These are phyloP conservation scores for Stigmatopora argus DNA, from an alignment of 2,113 vertebrate genomes.

Conservation along the genomic window DNA sequence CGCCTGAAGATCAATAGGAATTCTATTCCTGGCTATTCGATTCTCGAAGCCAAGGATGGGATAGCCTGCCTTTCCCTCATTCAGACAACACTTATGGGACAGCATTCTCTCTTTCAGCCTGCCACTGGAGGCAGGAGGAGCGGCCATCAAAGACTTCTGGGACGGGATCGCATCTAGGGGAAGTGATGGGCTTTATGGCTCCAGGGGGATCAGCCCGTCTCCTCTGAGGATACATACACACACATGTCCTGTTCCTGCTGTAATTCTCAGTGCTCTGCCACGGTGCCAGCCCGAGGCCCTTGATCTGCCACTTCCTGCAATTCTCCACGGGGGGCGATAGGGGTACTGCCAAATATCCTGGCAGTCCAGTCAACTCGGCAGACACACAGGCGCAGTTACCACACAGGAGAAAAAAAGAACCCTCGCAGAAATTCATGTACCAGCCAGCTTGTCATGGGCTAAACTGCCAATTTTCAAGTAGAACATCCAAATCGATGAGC, in stretches of 20 bases:
- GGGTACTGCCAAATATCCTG: constrained; percentile 52
- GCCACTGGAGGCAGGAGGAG: constrained; percentile 28
- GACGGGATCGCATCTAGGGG: constrained; percentile 35
- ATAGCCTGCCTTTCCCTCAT: constrained; percentile 18
- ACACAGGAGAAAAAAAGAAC: constrained; percentile 1
- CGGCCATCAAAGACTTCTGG: constrained; percentile 47
- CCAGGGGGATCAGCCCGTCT: constrained; percentile 33
- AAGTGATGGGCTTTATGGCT: constrained; percentile 42
- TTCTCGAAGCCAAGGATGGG: constrained; percentile 21
- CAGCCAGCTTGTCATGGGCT: constrained; percentile 5
- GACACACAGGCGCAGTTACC: neutral
- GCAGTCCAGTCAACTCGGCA: constrained; percentile 25
- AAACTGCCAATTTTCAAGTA: constrained; percentile 5
- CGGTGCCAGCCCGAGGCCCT: constrained; percentile 56
- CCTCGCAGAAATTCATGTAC: constrained; percentile 6
- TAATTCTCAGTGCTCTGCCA: constrained; percentile 57
- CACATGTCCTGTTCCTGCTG: constrained; percentile 40
- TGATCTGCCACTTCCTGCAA: constrained; percentile 70
- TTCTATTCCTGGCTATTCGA: constrained; percentile 65
- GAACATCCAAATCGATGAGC: constrained; percentile 5
- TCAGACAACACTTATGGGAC: constrained; percentile 40
- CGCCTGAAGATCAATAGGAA: constrained; percentile 61
- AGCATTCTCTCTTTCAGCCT: constrained; percentile 41
- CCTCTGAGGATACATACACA: constrained; percentile 30
- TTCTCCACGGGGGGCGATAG: constrained; percentile 35